Percentiles rank a stretch among this genome's conserved stretches.
Conservation (phyloP, 2,113 vertebrate species). For the Myiagra hebetior region DNA sequence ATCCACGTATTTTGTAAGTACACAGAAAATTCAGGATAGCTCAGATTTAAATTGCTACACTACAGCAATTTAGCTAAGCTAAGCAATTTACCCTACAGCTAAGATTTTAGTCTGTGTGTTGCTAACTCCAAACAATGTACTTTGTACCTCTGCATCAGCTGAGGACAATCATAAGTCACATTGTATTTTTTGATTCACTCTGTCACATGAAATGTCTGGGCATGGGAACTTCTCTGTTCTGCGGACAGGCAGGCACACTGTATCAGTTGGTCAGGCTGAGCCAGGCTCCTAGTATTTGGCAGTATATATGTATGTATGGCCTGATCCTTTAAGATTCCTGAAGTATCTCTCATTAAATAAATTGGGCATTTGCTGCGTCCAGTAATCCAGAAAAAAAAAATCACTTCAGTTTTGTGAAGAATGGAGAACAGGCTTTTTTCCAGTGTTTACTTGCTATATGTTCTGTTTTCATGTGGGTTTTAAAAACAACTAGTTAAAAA, state of each 20-base stretch:
- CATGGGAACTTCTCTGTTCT: not conserved
- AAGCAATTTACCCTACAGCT: not conserved
- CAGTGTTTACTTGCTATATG: not conserved
- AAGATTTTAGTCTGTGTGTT: not conserved
- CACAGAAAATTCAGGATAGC: not conserved
- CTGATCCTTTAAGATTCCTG: not conserved
- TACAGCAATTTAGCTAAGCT: not conserved
- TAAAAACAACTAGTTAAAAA: not conserved
- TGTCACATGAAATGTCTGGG: not conserved
- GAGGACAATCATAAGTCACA: not conserved
- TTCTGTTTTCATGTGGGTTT: not conserved
- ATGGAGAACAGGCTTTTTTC: not conserved
- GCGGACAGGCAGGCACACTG: not conserved
- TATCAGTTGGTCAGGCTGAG: not conserved
- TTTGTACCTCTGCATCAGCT: not conserved
- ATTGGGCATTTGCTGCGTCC: not conserved
- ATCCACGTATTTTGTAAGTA: not conserved
- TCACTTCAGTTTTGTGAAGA: not conserved
- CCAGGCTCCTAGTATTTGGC: not conserved
- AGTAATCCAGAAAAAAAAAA: not conserved
- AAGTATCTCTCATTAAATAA: not conserved
- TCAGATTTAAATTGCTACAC: not conserved
- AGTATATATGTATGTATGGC: not conserved
- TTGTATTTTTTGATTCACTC: not conserved
- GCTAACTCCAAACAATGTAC: not conserved